Base-by-base conservation (phyloP, 1,140 invertebrate genomes). In the Tetramorium alpestre region DNA sequence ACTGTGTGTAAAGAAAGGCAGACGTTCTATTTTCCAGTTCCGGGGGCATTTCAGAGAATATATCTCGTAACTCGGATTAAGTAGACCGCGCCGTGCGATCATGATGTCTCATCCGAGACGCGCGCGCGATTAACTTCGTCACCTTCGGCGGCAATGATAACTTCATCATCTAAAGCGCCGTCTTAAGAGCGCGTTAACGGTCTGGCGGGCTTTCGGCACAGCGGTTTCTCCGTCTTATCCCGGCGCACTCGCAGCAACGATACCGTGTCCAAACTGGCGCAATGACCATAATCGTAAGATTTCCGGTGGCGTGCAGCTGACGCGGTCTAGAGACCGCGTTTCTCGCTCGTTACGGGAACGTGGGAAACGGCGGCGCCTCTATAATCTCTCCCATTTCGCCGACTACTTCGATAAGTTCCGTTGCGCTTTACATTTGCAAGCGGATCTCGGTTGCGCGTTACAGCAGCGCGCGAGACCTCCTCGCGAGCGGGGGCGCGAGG, bases 81-180 rank as follows among this genome's bases (percentile, higher is more conserved):
- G 38, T 16, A 44, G 5, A 82, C 16, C 49, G 49, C 11, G 18
- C n/a, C 25, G 2, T 5, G 49, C 16, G 44, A 25, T 44, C 76
- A 22, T 33, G 38, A 73, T 73, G 47, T 75, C 54, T 60, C 65
- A 44, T 3, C n/a, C 51, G 69, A 49, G 80, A 82, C 67, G 54
- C 11, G 78, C 22, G 54, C 25, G 67, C 62, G 73, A 84, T 84
- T 84, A 84, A 84, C 80, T 84, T 84, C 69, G 80, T 75, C 80
- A 73, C 54, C 69, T 72, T 82, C 18, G 67, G 10, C 54, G 78
- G 77, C 33, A 28, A 84, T 62, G 41, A 62, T 70, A 81, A 62
- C 80, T 75, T 82, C 67, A 82, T 82, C 67, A 58, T 44, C 67
- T 18, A 47, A 22, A 58, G 80, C 51, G 10, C n/a, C 22, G 7